phyloP scores from a whole-genome alignment of 37 sponge, comb jelly and placozoan genomes.

The Beroe ovata region DNA sequence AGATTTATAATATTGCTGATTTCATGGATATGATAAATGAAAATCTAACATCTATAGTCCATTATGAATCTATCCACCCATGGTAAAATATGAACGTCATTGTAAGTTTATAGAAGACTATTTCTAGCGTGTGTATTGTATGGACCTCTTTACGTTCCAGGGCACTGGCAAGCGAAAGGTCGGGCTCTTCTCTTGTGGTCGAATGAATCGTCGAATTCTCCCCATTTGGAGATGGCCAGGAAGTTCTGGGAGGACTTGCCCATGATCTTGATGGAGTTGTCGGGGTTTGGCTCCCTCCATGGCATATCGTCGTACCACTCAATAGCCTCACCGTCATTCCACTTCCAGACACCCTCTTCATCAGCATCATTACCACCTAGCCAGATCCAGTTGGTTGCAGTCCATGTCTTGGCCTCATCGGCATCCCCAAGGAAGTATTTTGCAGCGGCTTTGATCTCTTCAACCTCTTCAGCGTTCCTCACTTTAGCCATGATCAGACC shows the following conservation, averaged over 20 bases:
- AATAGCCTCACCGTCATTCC: not conserved
- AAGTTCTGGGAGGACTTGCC: not conserved
- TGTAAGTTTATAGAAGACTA: too few species aligned
- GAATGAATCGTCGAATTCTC: conserved; percentile 28
- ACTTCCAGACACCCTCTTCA: conserved; percentile 18
- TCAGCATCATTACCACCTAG: conserved; percentile 27
- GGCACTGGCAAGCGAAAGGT: conserved; percentile 59
- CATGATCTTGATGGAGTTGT: not conserved
- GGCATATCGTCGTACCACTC: conserved; percentile 1
- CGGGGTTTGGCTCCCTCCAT: conserved; percentile 42
- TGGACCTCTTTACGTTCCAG: conserved; percentile 37
- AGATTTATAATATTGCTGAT: too few species aligned
- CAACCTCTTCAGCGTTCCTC: not conserved
- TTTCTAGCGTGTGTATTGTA: too few species aligned
- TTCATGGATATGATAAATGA: too few species aligned
- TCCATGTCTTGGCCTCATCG: not conserved
- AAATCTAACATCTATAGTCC: too few species aligned
- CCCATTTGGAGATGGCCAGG: conserved; percentile 24
- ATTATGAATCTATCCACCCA: too few species aligned
- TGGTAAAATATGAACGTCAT: too few species aligned
- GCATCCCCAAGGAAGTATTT: conserved; percentile 20
- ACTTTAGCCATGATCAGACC: conserved; percentile 48
- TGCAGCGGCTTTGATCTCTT: conserved; percentile 10
- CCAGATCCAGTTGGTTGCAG: conserved; percentile 60
- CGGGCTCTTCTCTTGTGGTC: not conserved